These are phyloP conservation scores for Antitype chi DNA, from an alignment of 2,888 invertebrate species.

Conservation along the genomic window DNA sequence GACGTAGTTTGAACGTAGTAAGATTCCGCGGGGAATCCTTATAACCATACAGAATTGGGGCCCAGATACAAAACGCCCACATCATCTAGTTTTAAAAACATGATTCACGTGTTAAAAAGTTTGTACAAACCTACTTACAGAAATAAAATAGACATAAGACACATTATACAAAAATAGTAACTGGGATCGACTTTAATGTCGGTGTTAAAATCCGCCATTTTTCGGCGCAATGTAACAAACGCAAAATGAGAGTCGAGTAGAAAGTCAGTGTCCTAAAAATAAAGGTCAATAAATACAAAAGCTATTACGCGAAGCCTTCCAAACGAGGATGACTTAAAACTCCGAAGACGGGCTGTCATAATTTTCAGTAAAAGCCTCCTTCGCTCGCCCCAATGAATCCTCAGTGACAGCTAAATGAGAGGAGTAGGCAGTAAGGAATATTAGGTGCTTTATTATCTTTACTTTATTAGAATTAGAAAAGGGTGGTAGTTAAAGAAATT, in stretches of 20 bases:
- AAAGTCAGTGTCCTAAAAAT: too few species aligned
- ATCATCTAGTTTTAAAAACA: too few species aligned
- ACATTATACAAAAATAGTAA: not conserved
- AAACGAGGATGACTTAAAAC: constrained; percentile 73
- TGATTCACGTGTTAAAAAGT: too few species aligned
- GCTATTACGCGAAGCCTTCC: constrained; percentile 27
- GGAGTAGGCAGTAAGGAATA: constrained; percentile 59
- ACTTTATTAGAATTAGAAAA: not conserved
- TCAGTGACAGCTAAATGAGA: constrained; percentile 71
- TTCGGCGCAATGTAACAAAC: not conserved
- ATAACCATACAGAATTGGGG: too few species aligned
- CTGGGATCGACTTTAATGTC: not conserved
- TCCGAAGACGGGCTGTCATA: constrained; percentile 74
- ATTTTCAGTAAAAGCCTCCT: constrained; percentile 82
- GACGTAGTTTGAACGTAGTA: too few species aligned
- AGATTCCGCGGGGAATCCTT: too few species aligned
- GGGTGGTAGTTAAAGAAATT: not conserved
- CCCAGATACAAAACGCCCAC: too few species aligned
- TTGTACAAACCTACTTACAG: too few species aligned
- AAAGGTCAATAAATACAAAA: constrained; percentile 36
- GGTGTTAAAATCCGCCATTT: not conserved
- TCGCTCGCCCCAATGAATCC: constrained; percentile 77
- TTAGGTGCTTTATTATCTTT: constrained; percentile 9
- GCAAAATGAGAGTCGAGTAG: not conserved
- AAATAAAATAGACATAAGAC: too few species aligned